Conservation (phyloP, 1,140 invertebrate genomes). For the Wiebesia pumilae region DNA sequence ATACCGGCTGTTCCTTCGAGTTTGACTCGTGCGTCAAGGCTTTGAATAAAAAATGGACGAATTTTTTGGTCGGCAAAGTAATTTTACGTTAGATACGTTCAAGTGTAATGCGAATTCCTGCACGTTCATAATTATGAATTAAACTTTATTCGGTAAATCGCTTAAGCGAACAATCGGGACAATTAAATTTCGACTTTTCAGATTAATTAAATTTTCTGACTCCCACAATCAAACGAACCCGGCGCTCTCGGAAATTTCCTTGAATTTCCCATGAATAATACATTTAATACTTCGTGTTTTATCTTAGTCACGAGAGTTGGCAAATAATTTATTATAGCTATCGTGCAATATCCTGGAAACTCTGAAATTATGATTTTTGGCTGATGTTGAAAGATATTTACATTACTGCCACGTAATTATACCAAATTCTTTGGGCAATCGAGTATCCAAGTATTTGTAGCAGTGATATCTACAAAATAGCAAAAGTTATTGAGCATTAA, state of each 20-base stretch:
- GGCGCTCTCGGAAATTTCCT: background rate
- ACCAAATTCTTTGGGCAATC: background rate
- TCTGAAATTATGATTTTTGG: background rate
- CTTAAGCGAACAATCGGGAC: background rate
- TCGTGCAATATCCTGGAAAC: background rate
- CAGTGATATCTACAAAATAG: too few species aligned
- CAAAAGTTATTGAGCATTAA: too few species aligned
- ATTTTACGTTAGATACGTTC: background rate
- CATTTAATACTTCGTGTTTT: background rate
- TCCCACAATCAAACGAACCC: background rate
- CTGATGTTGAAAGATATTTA: background rate
- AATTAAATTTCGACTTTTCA: conserved; percentile 25
- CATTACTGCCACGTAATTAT: background rate
- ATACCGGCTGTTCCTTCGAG: background rate
- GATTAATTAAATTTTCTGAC: conserved; percentile 17
- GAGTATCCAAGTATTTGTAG: too few species aligned
- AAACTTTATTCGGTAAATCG: conserved; percentile 12
- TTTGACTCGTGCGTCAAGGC: background rate
- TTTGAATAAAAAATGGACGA: background rate
- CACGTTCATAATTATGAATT: background rate
- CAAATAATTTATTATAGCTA: background rate
- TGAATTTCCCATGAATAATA: background rate
- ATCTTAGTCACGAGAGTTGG: background rate
- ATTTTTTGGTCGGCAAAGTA: background rate
- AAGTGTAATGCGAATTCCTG: background rate